Base-by-base conservation (phyloP, 2,888 invertebrate genomes). In the Tenthredo distinguenda region DNA sequence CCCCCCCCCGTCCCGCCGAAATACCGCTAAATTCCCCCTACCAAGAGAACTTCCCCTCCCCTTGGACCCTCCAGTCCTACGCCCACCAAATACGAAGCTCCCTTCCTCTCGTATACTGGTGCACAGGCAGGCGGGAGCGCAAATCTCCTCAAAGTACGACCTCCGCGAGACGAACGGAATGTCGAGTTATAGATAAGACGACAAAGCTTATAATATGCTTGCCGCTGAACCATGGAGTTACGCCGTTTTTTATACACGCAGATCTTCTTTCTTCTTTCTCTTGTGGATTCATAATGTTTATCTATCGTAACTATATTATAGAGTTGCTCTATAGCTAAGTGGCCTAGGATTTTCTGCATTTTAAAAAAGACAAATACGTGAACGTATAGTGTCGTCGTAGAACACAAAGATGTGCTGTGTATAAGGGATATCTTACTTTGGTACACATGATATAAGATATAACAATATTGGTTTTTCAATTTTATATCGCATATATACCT, bases 61-160 rank as follows among this genome's bases (percentile, higher is more conserved):
- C 58, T 47, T 65, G 58, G 74, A 50, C 86, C 71, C 65, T 84
- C 79, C 84, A 79, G 77, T 86, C 72, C 76, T 83, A 83, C 86
- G 76, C 65, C 84, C 65, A 40, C 84, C 83, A 71, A 83, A 83
- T 83, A 71, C 83, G 83, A 83, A 26, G 76, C 62, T 86, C 83
- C 83, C 83, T 83, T 86, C 68, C 55, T 77, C 65, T 68, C 58
- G 55, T 37, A 18, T n/a, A 72, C 76, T 85, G 72, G n/a, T 74
- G 43, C 72, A 34, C 68, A 83, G 71, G 31, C 83, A 71, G 83
- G 68, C 68, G 50, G 47, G 83, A 83, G 43, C 40, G 26, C 5
- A 43, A 83, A 83, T 83, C 83, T 83, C 9, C 68, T 83, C 65
- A 55, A 77, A 77, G 81, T 62, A 37, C 47, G 62, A 83, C 83